These are phyloP conservation scores for Lithophane leautieri DNA, from an alignment of 2,888 invertebrate species.

Conservation along the genomic window DNA sequence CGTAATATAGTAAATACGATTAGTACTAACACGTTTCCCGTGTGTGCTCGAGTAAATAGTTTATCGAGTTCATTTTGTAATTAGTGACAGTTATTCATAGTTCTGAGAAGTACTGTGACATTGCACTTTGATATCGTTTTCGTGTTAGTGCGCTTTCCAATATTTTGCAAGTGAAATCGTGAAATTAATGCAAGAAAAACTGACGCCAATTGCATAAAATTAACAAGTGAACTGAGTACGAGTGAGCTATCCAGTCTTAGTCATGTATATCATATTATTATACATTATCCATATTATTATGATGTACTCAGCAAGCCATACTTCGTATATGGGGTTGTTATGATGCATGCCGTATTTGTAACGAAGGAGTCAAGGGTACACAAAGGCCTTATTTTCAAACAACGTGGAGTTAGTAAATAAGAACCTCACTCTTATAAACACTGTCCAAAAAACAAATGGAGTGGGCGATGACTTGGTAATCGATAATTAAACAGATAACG, in stretches of 20 bases:
- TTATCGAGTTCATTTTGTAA: constrained; percentile 28
- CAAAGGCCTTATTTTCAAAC: constrained; percentile 9
- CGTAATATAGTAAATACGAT: constrained; percentile 58
- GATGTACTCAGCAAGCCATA: background rate
- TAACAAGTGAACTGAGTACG: constrained; percentile 21
- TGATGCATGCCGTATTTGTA: constrained; percentile 18
- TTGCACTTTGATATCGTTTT: constrained; percentile 11
- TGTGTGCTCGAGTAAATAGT: constrained; percentile 49
- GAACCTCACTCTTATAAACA: background rate
- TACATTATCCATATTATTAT: constrained; percentile 22
- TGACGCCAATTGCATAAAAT: constrained; percentile 28
- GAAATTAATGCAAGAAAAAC: constrained; percentile 16
- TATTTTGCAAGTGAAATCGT: constrained; percentile 21
- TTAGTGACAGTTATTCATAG: constrained; percentile 36
- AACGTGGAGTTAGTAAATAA: background rate
- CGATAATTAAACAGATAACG: constrained; percentile 4
- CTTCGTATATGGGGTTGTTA: constrained; percentile 31
- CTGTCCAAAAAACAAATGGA: background rate
- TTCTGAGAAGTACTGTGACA: constrained; percentile 15
- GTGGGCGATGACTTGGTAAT: background rate
- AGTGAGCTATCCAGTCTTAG: background rate
- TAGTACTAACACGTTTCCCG: constrained; percentile 45
- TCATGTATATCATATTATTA: background rate
- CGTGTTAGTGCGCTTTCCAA: constrained; percentile 3
- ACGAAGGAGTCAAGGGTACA: background rate